Evolutionary conservation across 2,113 vertebrate genomes (phyloP).

Genomic region (Orycteropus afer): DNA sequence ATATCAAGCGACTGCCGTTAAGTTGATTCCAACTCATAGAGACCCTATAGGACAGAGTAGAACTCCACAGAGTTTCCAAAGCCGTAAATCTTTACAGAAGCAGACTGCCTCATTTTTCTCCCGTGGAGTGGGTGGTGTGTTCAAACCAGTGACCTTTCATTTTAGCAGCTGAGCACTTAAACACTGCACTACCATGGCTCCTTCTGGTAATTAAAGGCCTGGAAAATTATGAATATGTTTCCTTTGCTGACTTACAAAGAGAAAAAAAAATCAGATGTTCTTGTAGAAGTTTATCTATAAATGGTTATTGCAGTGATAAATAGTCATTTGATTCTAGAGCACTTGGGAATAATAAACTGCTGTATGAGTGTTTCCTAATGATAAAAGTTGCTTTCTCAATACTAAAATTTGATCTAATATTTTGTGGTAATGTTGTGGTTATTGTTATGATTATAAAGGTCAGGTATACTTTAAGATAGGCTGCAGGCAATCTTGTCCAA

Average conservation of each 20-base stretch:
- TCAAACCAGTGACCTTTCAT: no score
- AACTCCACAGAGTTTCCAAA: no score
- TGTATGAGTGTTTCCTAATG: not conserved
- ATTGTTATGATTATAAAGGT: not conserved
- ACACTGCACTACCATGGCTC: no score
- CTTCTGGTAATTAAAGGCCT: not conserved
- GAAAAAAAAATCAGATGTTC: not conserved
- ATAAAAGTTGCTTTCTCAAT: not conserved
- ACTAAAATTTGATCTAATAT: not conserved
- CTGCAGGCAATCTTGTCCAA: not conserved
- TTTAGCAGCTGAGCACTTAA: no score
- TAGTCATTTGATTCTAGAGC: slow-evolving; percentile 17
- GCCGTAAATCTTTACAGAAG: no score
- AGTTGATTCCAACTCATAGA: no score
- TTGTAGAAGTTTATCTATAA: slow-evolving; percentile 31
- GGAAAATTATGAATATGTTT: not conserved
- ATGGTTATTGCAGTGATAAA: not conserved
- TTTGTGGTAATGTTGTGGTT: not conserved
- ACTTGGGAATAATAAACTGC: not conserved
- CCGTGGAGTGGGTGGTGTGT: no score
- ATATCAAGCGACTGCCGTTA: no score
- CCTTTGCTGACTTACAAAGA: not conserved
- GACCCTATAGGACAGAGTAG: no score
- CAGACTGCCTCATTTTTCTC: no score
- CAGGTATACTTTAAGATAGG: not conserved